Evolutionary conservation across 1,140 invertebrate genomes (phyloP), one percentile per base, ranked within the genome.

Genomic region (Andricus grossulariae): DNA sequence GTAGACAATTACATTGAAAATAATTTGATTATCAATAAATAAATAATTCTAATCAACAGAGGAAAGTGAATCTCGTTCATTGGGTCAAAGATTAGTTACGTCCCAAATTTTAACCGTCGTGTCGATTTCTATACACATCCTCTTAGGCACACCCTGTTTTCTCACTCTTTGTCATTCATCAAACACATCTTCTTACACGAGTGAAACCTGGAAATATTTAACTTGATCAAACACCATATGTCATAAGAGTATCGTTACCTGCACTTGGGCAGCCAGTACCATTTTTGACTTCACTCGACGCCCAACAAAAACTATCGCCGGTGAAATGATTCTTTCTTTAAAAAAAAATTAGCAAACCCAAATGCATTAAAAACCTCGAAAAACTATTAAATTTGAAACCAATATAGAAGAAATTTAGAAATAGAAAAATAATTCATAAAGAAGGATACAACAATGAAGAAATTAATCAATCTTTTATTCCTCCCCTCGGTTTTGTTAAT

Each of bases 131-230:
- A 83, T 84, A 85, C 80, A 89, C 86, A 88, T 88, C 85, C 32
- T 66, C 86, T 88, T 75, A 77, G 84, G 80, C 87, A 82, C 84
- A 72, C 86, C 88, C 82, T 78, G 80, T 83, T 85, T 83, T 77
- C 80, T 81, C 72, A 25, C 73, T 54, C 11, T 16, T 75, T 57
- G 78, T 84, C 86, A 83, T 79, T 85, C 71, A n/a, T 84, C 79
- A 87, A 87, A 89, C 78, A 89, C 73, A 77, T 81, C 77, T 52
- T 77, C 72, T 73, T 45, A 45, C 49, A 76, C 81, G 76, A 84
- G 86, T 86, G 84, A 88, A 88, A 87, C 84, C 74, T 83, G 73
- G 81, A 87, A 86, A 86, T 90, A 88, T 90, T 90, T 89, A 82
- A 73, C 78, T 79, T 79, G 76, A 73, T 78, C 83, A 86, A 90